Base-by-base conservation (phyloP, 2,797 vertebrate species). In the Coccyzus lansbergi region DNA sequence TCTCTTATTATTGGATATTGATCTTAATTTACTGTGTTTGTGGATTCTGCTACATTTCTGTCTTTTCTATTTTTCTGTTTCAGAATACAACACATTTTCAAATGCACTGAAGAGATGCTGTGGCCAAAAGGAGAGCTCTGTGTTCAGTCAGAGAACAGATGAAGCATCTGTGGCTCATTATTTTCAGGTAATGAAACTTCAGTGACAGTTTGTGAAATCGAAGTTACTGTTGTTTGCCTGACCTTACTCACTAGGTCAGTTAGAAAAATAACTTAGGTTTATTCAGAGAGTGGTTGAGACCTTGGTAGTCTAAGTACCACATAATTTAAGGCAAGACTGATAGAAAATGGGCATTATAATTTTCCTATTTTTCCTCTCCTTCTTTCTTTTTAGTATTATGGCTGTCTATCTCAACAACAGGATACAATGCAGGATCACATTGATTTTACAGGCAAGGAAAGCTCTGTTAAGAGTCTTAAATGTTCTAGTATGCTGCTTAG, bases 391-490 rank as follows among this genome's bases (percentile, higher is more conserved):
- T 77, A 98, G 98, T 98, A 98, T 97, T 98, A 98, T 94, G 97
- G 97, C 85, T 98, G 96, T 91, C 93, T 98, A 59, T 98, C 97
- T 34, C 98, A 98, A 96, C 98, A 98, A 91, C 98, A 98, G 96
- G 98, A 97, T 86, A 97, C 98, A 94, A 98, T 98, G 42, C 98
- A 98, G 91, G 98, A 98, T 28, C 98, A 98, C 25, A 36, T 46
- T 6, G 98, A 98, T 97, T 99, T 99, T 94, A 97, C 83, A 94
- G 97, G 98, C 94, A 98, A 99, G 98, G 98, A 98, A 95, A 96
- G 88, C 8, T 52, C 34, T 65, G 6, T 52, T 79, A 72, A 31
- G 12, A 21, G 9, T 72, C 34, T 72, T 76, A 49, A 62, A 34
- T 22, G 26, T 58, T 71, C 38, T 34, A 46, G 24, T 75, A 28